Evolutionary conservation across 2,888 invertebrate genomes (phyloP), one percentile per base, ranked within the genome.

Genomic region (Scaptomyza parva): DNA sequence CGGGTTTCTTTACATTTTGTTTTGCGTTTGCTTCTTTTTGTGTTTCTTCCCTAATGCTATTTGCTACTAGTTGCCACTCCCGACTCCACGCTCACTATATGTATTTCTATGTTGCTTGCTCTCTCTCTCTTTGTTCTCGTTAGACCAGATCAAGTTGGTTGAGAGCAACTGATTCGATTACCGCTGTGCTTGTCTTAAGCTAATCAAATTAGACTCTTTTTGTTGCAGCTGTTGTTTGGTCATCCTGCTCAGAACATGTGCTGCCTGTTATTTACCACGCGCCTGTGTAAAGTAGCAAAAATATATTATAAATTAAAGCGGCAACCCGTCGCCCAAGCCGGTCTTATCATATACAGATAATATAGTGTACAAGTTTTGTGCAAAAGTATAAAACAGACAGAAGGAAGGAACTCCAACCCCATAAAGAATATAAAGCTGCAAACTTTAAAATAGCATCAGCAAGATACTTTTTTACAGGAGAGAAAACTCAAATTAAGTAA

Each of bases 1-100:
- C 84, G 70, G 78, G 84, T 84, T 84, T 84, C 75, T 69, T 43
- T 44, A 83, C 88, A 88, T 59, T 53, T 74, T 64, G 17, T 30
- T 12, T 17, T 48, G 22, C 50, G 28, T 68, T 22, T 76, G 60
- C 63, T 61, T 60, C 59, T 72, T 68, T 77, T 75, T 61, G 53
- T 53, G 69, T 69, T 73, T 70, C 17, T 37, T 18, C 62, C 55
- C 66, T 70, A 76, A 67, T 70, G 67, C 47, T 74, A 70, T 68
- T 71, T 63, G 78, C 77, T 77, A 77, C 73, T 59, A 54, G 58
- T 59, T 71, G 60, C 41, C 58, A 11, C 60, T 51, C 35, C 28
- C n/a, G 35, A 30, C 44, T 47, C 37, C 11, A 47, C 14, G 37
- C 11, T 40, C 53, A 41, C 6, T 22, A 9, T 47, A 45, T 35